phyloP scores from a whole-genome alignment of 2,888 invertebrate species.

The Itoplectis maculator region DNA sequence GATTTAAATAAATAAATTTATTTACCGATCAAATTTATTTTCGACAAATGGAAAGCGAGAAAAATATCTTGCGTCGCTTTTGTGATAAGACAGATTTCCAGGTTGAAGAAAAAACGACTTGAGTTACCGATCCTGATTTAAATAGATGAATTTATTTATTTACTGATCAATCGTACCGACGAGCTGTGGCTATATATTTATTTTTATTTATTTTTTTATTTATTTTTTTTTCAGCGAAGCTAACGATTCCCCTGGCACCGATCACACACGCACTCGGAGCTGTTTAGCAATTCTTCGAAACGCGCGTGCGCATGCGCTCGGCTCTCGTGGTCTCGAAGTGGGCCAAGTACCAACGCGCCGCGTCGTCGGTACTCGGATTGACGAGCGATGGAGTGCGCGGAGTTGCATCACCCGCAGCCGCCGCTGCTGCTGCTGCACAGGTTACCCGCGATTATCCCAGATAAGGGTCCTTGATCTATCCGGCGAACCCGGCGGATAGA shows the following conservation, averaged over 20 bases:
- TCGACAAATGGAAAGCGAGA: too few relatives aligned
- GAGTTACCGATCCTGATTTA: too few relatives aligned
- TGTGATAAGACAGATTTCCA: too few relatives aligned
- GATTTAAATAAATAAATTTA: too few relatives aligned
- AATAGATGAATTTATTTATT: conserved; percentile 2
- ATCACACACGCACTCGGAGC: conserved; percentile 26
- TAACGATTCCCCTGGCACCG: conserved; percentile 43
- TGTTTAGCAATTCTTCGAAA: conserved; percentile 78
- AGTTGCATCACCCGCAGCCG: conserved; percentile 76
- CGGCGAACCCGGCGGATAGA: conserved; percentile 50
- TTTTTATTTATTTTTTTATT: conserved; percentile 12
- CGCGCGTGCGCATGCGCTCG: conserved; percentile 55
- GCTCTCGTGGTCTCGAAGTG: conserved; percentile 74
- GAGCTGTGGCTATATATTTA: not conserved
- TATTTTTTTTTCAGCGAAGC: conserved; percentile 12
- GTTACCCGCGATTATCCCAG: conserved; percentile 69
- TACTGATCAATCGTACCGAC: not conserved
- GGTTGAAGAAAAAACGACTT: too few relatives aligned
- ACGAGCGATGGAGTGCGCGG: conserved; percentile 78
- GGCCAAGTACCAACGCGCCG: conserved; percentile 80
- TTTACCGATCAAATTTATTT: too few relatives aligned
- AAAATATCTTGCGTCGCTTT: too few relatives aligned
- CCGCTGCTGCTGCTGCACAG: conserved; percentile 43
- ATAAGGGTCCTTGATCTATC: conserved; percentile 66
- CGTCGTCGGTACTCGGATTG: conserved; percentile 72